Percentiles rank a stretch among this genome's conserved stretches.
phyloP scores from a whole-genome alignment of 2,888 invertebrate genomes.

The Campoplex nolae region DNA sequence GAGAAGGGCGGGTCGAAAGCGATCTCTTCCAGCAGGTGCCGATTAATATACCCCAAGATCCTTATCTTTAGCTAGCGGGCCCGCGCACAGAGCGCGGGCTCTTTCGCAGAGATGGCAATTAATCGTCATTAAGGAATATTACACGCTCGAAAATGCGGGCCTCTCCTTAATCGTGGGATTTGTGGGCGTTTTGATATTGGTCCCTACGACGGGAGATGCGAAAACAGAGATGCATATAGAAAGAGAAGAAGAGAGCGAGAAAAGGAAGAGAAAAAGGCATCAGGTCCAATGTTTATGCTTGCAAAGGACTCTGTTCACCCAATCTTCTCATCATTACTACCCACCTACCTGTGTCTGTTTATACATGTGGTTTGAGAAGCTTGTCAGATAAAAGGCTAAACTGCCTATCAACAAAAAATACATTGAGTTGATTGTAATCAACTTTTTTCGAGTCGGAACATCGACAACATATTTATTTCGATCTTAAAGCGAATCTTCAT shows the following conservation, averaged over 20 bases:
- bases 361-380: slow-evolving; percentile 16
- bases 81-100: slow-evolving; percentile 25
- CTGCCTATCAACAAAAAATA: background rate
- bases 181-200: slow-evolving; percentile 65
- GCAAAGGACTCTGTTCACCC: slow-evolving; percentile 59
- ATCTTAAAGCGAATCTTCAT: background rate
- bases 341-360: slow-evolving; percentile 16
- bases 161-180: slow-evolving; percentile 71
- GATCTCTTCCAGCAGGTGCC: slow-evolving; percentile 70
- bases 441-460: background rate
- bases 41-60: slow-evolving; percentile 71
- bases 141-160: slow-evolving; percentile 73
- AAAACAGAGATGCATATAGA: too few relatives aligned
- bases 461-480: background rate
- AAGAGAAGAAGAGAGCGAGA: background rate
- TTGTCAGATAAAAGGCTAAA: slow-evolving; percentile 8
- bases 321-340: slow-evolving; percentile 16
- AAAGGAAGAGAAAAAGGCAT: slow-evolving; percentile 13
- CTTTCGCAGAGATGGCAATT: slow-evolving; percentile 69
- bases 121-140: slow-evolving; percentile 75
- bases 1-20: slow-evolving; percentile 48
- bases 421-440: background rate
- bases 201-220: slow-evolving; percentile 2
- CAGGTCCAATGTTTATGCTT: slow-evolving; percentile 28
- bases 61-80: slow-evolving; percentile 62